phyloP scores from a whole-genome alignment of 2,888 invertebrate genomes.

The Melinaea menophilus region DNA sequence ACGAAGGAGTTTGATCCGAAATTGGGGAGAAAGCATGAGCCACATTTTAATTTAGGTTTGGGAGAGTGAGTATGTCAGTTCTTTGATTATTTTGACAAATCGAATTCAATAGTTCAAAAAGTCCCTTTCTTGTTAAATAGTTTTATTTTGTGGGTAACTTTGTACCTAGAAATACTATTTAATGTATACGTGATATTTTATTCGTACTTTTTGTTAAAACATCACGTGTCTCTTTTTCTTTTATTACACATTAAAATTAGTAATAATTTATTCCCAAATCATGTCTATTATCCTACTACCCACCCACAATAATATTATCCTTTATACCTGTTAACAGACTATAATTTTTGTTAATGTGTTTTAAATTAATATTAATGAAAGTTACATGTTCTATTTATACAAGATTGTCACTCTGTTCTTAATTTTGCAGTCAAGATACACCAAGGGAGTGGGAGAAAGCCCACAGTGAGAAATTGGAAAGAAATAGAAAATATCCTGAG shows the following conservation, averaged over 20 bases:
- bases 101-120: no score
- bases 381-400: not conserved
- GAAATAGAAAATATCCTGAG: constrained; percentile 42
- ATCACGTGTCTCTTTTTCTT: no score
- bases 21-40: constrained; percentile 38
- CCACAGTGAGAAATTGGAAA: constrained; percentile 56
- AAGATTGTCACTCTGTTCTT: not conserved
- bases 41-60: constrained; percentile 53
- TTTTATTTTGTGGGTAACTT: not conserved
- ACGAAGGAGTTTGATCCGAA: constrained; percentile 55
- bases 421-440: constrained; percentile 43
- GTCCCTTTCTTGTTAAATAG: not conserved
- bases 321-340: no score
- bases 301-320: no score
- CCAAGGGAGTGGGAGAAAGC: constrained; percentile 56
- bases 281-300: no score
- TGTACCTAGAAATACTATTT: no score
- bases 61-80: constrained; percentile 53
- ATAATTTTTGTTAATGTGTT: no score
- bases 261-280: no score
- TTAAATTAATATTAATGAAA: no score
- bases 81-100: not conserved
- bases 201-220: no score
- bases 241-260: no score
- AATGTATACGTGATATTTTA: no score